Conservation (phyloP, 2,113 vertebrate species). For the Phrynosoma platyrhinos region DNA sequence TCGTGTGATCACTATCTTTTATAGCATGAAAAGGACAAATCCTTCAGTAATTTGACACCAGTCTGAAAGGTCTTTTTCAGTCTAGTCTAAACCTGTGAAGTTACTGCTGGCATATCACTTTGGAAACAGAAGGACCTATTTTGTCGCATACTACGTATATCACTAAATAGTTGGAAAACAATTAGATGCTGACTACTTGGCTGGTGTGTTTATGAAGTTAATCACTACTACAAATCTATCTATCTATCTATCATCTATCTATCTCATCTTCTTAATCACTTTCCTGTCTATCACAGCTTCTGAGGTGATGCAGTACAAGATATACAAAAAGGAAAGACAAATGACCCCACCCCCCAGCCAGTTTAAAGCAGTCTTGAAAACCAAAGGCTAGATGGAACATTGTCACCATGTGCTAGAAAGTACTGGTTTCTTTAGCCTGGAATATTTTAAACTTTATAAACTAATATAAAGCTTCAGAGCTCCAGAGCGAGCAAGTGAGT, state of each 20-base stretch:
- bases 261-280: too few relatives aligned
- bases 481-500: background rate
- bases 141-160: background rate
- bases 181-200: background rate
- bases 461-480: background rate
- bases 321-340: too few relatives aligned
- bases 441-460: background rate
- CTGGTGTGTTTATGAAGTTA: background rate
- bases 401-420: too few relatives aligned
- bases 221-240: too few relatives aligned
- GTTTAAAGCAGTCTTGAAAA: too few relatives aligned
- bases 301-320: too few relatives aligned
- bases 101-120: background rate
- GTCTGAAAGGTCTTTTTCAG: background rate
- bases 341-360: too few relatives aligned
- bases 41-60: conserved; percentile 17
- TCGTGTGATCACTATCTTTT: conserved; percentile 18
- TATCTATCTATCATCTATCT: too few relatives aligned
- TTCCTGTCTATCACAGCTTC: too few relatives aligned
- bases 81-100: background rate
- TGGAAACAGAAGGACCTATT: conserved; percentile 13
- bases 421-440: background rate
- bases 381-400: too few relatives aligned
- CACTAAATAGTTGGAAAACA: background rate
- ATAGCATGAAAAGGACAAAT: conserved; percentile 11